Conservation (phyloP, 2,113 vertebrate species). For the Ibidorhyncha struthersii region DNA sequence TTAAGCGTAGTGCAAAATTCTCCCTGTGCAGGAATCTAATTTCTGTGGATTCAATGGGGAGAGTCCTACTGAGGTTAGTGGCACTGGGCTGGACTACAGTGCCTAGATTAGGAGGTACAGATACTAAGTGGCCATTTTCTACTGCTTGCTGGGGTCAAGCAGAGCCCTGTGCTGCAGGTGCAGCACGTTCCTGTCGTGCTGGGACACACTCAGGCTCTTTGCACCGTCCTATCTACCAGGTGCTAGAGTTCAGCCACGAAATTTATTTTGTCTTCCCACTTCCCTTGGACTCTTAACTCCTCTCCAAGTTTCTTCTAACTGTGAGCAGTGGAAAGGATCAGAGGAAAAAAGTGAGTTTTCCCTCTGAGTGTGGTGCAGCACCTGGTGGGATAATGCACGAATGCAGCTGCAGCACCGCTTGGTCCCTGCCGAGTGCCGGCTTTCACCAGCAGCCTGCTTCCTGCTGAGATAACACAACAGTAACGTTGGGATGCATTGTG, state of each 20-base stretch:
- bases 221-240: neutral
- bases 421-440: neutral
- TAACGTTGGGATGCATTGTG: neutral
- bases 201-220: neutral
- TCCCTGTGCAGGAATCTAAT: neutral
- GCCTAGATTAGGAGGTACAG: neutral
- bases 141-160: neutral
- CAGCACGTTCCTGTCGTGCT: neutral
- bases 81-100: neutral
- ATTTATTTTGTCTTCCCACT: neutral
- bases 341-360: neutral
- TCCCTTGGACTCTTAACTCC: neutral
- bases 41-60: fast-evolving
- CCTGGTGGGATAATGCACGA: neutral
- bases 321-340: neutral
- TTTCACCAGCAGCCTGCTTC: neutral
- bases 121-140: neutral
- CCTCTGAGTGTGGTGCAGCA: fast-evolving
- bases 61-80: neutral
- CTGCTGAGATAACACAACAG: neutral
- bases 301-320: neutral
- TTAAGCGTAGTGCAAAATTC: neutral
- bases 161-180: neutral
- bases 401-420: neutral
- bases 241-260: fast-evolving